These are phyloP conservation scores for Menura novaehollandiae DNA, from an alignment of 2,113 vertebrate genomes.

Conservation along the genomic window DNA sequence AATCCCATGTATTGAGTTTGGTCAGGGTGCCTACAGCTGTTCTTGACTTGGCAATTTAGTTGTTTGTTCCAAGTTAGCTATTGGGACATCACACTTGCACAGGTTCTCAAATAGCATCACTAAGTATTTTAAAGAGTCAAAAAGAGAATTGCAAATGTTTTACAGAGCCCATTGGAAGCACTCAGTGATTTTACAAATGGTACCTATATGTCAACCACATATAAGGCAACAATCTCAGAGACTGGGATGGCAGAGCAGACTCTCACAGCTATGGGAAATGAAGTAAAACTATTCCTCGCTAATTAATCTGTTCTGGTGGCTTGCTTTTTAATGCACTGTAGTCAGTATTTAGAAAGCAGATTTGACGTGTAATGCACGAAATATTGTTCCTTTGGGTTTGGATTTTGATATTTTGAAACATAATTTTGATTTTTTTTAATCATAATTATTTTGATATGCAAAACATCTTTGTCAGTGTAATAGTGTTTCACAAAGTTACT, in stretches of 20 bases:
- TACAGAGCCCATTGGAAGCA: background rate
- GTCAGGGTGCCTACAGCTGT: background rate
- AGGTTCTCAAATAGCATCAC: background rate
- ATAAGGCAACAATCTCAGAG: background rate
- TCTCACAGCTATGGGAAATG: background rate
- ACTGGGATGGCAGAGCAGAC: background rate
- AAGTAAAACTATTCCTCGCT: background rate
- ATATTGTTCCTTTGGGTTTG: background rate
- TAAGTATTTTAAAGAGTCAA: background rate
- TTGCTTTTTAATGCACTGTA: background rate
- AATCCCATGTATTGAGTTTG: background rate
- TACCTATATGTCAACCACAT: background rate
- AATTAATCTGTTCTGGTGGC: background rate
- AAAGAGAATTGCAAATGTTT: background rate
- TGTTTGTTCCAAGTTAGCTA: background rate
- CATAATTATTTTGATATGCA: background rate
- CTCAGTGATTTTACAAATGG: background rate
- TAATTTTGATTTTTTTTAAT: background rate
- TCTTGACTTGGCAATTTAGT: background rate
- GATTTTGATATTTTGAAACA: background rate
- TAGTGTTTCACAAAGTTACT: background rate
- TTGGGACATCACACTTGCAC: background rate
- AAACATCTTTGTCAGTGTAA: background rate
- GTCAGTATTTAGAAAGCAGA: background rate
- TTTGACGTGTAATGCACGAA: background rate